Evolutionary conservation across 2,797 vertebrate genomes (phyloP).

Genomic region (Gymnopithys bicolor): DNA sequence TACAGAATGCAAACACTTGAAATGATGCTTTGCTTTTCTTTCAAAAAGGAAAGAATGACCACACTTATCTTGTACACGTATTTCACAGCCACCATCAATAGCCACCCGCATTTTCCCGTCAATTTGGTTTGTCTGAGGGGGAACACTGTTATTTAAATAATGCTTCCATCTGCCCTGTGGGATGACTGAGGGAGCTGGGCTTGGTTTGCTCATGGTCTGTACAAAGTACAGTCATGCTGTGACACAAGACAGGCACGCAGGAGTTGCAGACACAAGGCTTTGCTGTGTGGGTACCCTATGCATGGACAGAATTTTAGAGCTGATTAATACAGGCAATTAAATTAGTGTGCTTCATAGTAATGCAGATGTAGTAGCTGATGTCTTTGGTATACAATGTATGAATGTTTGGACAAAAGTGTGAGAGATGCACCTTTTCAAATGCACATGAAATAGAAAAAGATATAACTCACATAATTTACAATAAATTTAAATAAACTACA

Average conservation of each 20-base stretch:
- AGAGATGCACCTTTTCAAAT: conserved; percentile 73
- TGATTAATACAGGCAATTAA: conserved; percentile 48
- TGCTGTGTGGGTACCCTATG: conserved; percentile 43
- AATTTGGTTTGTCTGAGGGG: neutral
- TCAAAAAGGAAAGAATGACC: neutral
- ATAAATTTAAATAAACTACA: conserved; percentile 84
- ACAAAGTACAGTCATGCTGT: neutral
- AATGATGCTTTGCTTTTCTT: neutral
- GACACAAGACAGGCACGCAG: neutral
- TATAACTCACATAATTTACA: conserved; percentile 83
- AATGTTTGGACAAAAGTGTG: conserved; percentile 65
- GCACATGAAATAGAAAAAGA: conserved; percentile 76
- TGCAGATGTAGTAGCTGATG: conserved; percentile 65
- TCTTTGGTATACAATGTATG: conserved; percentile 90
- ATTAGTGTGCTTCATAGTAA: conserved; percentile 54
- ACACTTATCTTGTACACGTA: neutral
- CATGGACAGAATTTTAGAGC: conserved; percentile 32
- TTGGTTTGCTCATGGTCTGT: neutral
- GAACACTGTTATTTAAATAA: neutral
- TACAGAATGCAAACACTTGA: neutral
- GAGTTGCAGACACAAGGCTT: neutral
- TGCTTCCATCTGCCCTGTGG: neutral
- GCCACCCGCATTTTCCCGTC: neutral
- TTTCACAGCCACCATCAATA: neutral
- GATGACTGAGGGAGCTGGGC: neutral